These are phyloP conservation scores for Papilio gigon DNA, from an alignment of 2,888 invertebrate genomes.

Conservation along the genomic window DNA sequence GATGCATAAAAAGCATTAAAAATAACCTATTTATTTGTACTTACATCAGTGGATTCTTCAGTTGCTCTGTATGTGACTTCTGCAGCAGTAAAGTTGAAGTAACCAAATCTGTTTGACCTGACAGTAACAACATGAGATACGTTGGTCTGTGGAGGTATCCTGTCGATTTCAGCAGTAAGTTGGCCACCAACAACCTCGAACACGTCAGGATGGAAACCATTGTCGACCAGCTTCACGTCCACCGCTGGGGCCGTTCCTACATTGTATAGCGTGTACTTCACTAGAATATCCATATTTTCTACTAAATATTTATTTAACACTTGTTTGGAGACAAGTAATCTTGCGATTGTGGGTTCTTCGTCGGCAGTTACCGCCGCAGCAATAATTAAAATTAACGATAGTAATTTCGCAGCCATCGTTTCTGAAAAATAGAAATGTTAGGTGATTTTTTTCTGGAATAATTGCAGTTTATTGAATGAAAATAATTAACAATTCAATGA, in stretches of 20 bases:
- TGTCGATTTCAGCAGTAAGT: slow-evolving; percentile 90
- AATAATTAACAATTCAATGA: slow-evolving; percentile 3
- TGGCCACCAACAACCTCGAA: slow-evolving; percentile 96
- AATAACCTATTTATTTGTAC: slow-evolving; percentile 42
- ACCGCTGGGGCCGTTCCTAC: slow-evolving; percentile 95
- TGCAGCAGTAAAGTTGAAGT: slow-evolving; percentile 98
- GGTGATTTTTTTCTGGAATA: slow-evolving; percentile 46
- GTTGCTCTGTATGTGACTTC: slow-evolving; percentile 93
- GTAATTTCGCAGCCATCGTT: slow-evolving; percentile 73
- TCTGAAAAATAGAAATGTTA: slow-evolving; percentile 58
- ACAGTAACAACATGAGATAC: slow-evolving; percentile 97
- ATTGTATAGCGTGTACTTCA: slow-evolving; percentile 97
- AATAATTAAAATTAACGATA: slow-evolving; percentile 74
- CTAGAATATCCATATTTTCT: slow-evolving; percentile 97
- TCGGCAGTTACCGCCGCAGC: slow-evolving; percentile 78
- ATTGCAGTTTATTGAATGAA: slow-evolving; percentile 41
- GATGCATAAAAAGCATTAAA: no score
- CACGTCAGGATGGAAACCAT: slow-evolving; percentile 95
- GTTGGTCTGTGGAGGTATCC: slow-evolving; percentile 96
- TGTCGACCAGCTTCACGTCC: slow-evolving; percentile 93
- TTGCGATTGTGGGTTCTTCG: slow-evolving; percentile 89
- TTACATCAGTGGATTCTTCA: slow-evolving; percentile 90
- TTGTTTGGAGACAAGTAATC: slow-evolving; percentile 95
- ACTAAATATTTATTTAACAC: slow-evolving; percentile 98
- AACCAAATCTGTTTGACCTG: slow-evolving; percentile 93